Percentiles rank a stretch among this genome's conserved stretches.
These are phyloP conservation scores for Hylaea fasciaria DNA, from an alignment of 2,888 invertebrate species.

Conservation along the genomic window DNA sequence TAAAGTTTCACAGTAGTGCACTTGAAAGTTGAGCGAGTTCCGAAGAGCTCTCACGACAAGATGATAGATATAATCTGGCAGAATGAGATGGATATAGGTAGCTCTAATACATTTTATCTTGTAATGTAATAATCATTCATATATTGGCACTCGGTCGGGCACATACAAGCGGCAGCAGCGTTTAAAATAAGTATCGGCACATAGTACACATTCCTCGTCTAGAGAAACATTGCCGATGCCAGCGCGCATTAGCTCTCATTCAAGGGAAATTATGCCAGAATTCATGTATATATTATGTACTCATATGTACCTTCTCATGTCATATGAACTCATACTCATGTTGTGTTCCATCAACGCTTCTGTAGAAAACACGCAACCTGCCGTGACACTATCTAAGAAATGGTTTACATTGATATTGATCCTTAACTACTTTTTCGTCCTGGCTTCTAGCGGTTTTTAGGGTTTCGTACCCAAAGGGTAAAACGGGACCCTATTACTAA, in stretches of 20 bases:
- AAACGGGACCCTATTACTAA: no score
- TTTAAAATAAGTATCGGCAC: slow-evolving; percentile 30
- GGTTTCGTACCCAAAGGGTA: no score
- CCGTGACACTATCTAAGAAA: no score
- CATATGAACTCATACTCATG: no score
- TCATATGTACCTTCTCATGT: no score
- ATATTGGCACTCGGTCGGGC: slow-evolving; percentile 27
- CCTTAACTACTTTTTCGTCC: neutral
- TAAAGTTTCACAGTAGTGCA: slow-evolving; percentile 26
- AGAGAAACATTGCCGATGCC: slow-evolving; percentile 26
- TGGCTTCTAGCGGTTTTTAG: no score
- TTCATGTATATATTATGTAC: slow-evolving; percentile 11
- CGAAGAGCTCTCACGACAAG: slow-evolving; percentile 10
- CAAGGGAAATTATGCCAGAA: slow-evolving; percentile 20
- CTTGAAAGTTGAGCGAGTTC: slow-evolving; percentile 19
- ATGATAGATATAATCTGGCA: slow-evolving; percentile 19
- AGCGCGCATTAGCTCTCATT: slow-evolving; percentile 19
- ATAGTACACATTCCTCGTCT: slow-evolving; percentile 30
- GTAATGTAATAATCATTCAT: slow-evolving; percentile 36
- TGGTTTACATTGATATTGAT: neutral
- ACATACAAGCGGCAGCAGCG: slow-evolving; percentile 17
- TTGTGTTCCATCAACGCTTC: neutral
- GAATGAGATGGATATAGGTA: slow-evolving; percentile 15
- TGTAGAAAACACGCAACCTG: no score
- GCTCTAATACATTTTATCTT: slow-evolving; percentile 23